phyloP scores from a whole-genome alignment of 2,888 invertebrate species.

The Platycheirus albimanus region DNA sequence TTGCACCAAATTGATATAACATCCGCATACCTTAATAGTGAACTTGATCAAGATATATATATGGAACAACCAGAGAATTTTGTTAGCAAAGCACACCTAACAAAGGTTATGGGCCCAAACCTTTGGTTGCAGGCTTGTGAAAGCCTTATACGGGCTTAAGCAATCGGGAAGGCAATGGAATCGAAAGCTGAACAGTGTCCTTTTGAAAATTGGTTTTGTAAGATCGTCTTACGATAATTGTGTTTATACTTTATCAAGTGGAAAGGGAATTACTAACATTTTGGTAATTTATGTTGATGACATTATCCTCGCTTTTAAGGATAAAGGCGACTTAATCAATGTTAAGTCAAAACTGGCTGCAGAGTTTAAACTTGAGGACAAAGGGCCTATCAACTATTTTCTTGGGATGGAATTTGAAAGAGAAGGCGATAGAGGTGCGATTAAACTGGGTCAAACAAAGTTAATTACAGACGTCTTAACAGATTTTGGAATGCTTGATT shows the following conservation, averaged over 20 bases:
- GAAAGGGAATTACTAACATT: background rate
- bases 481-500: background rate
- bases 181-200: conserved; percentile 7
- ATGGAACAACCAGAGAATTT: conserved; percentile 1
- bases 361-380: conserved; percentile 9
- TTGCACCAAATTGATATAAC: background rate
- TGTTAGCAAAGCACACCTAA: background rate
- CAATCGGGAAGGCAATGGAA: conserved; percentile 33
- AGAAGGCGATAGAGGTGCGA: background rate
- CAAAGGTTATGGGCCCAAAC: no score
- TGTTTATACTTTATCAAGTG: background rate
- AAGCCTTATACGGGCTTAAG: conserved; percentile 25
- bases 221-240: conserved; percentile 6
- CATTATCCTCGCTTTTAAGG: conserved; percentile 22
- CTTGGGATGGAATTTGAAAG: conserved; percentile 9
- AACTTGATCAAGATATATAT: conserved; percentile 5
- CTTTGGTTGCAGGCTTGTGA: conserved; percentile 54
- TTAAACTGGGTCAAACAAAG: conserved; percentile 17
- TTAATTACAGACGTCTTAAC: background rate
- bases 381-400: conserved; percentile 5
- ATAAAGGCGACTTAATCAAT: background rate
- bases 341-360: conserved; percentile 10
- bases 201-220: conserved; percentile 12
- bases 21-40: background rate
- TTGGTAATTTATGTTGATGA: conserved; percentile 11